Evolutionary conservation across 2,113 vertebrate genomes (phyloP).

Genomic region (Lophochroa leadbeateri): DNA sequence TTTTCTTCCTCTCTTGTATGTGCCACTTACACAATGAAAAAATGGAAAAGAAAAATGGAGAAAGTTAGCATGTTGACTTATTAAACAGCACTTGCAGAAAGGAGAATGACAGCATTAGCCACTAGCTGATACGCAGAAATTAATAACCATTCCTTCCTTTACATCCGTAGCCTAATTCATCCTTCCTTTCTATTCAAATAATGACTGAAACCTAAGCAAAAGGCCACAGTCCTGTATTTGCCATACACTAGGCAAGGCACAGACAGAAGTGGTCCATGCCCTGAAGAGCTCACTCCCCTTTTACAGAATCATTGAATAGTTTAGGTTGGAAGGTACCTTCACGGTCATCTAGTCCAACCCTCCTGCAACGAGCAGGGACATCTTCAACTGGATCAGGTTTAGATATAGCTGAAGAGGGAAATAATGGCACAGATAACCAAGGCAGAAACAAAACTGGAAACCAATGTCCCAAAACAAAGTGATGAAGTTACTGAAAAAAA

Average conservation of each 20-base stretch:
- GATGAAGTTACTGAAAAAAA: not conserved
- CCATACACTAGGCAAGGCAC: rapidly evolving
- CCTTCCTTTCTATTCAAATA: not conserved
- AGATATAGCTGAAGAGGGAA: not conserved
- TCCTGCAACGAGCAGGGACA: not conserved
- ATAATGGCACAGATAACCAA: rapidly evolving
- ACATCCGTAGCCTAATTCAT: not conserved
- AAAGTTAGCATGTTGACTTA: not conserved
- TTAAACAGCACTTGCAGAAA: not conserved
- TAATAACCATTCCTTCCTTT: not conserved
- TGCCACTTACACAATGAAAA: not conserved
- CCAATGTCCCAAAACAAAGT: not conserved
- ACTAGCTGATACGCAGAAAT: not conserved
- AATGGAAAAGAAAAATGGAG: not conserved
- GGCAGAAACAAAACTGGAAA: not conserved
- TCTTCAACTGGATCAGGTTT: not conserved
- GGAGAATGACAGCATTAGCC: not conserved
- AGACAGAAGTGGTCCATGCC: rapidly evolving
- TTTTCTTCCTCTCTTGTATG: not conserved
- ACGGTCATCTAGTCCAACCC: not conserved
- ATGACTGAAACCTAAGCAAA: not conserved
- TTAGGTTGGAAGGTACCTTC: not conserved
- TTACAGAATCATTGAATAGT: not conserved
- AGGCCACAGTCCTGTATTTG: not conserved
- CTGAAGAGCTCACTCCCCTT: not conserved